Percentiles rank a stretch among this genome's conserved stretches.
phyloP scores from a whole-genome alignment of 2,113 vertebrate species.

The Pristiophorus japonicus region DNA sequence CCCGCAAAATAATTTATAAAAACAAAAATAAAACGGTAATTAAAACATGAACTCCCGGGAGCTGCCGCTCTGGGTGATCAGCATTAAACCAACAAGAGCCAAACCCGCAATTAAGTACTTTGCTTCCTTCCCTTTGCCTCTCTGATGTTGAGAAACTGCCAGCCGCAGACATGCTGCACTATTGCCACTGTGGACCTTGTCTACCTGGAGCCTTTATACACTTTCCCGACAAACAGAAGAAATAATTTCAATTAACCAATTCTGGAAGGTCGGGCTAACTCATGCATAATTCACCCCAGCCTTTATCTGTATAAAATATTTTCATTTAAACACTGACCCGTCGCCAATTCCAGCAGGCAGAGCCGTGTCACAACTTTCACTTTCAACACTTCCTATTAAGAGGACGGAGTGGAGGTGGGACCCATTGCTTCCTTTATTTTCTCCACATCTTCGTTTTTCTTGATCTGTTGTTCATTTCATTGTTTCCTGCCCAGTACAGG shows the following conservation, averaged over 20 bases:
- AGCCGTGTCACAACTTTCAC: not conserved
- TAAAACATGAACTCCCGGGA: no score
- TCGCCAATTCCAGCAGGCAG: not conserved
- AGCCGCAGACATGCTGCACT: not conserved
- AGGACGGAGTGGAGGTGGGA: not conserved
- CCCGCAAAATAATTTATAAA: not conserved
- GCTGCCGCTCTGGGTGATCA: not conserved
- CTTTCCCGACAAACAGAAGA: not conserved
- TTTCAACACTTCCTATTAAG: not conserved
- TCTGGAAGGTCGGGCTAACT: not conserved
- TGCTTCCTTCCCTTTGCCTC: no score
- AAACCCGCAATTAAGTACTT: not conserved
- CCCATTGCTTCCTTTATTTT: not conserved
- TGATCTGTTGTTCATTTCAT: not conserved
- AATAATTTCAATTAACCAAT: not conserved
- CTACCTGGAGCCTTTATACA: no score
- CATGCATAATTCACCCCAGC: not conserved
- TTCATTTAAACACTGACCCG: not conserved
- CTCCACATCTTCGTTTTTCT: not conserved
- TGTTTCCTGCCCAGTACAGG: not conserved
- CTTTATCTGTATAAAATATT: not conserved
- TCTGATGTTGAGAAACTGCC: no score
- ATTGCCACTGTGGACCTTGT: no score
- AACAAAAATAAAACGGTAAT: no score
- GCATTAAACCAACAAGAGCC: not conserved